Evolutionary conservation across 2,797 vertebrate species (phyloP), one percentile per base, ranked within the genome.

Genomic region (Spatula versicolor): DNA sequence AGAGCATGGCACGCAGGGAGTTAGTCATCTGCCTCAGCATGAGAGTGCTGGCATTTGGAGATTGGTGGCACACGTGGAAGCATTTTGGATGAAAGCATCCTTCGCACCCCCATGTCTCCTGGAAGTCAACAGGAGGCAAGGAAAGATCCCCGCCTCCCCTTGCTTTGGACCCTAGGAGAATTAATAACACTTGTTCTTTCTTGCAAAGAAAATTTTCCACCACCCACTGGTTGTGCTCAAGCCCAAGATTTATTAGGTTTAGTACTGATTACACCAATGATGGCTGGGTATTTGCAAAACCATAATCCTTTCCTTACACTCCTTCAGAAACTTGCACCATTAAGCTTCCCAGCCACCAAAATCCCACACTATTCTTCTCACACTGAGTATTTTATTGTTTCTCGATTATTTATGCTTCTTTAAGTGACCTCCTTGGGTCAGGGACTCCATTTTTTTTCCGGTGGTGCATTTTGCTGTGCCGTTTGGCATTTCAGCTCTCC

Each of bases 341-440:
- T 82, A 35, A 86, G 67, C 67, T 94, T 91, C 68, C 74, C 77
- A 94, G 43, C 72, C 85, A 68, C 66, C 17, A 8, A 59, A 30
- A 76, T 56, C 58, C 52, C 66, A 73, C 28, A 31, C 12, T 56
- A 37, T 90, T 92, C 55, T 88, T 90, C 69, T 83, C 75, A 74
- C 41, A n/a, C 9, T 0, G 1, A 72, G 25, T 73, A 19, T 93
- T 88, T 88, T 79, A 90, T 84, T 95, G 90, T 94, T 96, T 76
- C 71, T 46, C 35, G 73, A 15, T 91, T 79, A 71, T 90, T 90
- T 91, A 64, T 90, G 92, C 31, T 77, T 68, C 69, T 67, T 19
- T 80, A 48, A 31, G 30, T 95, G 86, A 91, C 73, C 41, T 93
- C 28, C 64, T 74, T 62, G 78, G 78, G 66, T 95, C 90, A 91